Base-by-base conservation (phyloP, 2,113 vertebrate genomes). In the Odobenus rosmarus region DNA sequence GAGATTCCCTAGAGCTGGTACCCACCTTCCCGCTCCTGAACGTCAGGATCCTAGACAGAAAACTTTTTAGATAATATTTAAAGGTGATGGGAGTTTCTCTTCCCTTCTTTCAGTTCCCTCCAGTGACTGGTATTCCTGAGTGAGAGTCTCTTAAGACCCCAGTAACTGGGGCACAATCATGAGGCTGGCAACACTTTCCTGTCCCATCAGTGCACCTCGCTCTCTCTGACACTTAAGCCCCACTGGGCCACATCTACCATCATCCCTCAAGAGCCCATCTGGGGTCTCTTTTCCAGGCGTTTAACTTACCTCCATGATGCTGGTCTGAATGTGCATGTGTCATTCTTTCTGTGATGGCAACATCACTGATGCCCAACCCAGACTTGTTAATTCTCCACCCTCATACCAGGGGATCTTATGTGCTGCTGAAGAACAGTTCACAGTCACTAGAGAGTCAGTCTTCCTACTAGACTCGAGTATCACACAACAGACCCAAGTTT, bases 141-240 rank as follows among this genome's bases (percentile, higher is more conserved):
- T 19, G 53, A 72, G 21, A 88, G 11, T 18, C 14, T 76, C n/a
- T 77, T 57, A 57, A 76, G 31, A n/a, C n/a, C 67, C 61, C 42
- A 21, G n/a, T 49, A 16, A 64, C 21, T 5, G 15, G 0, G 46
- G 55, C 12, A 23, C 31, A 21, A 1, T 14, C 23, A 8, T 2
- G 62, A 39, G 2, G 21, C 0, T 13, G 57, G 53, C 31, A 64
- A 21, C 28, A 23, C 77, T 72, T 79, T 21, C 19, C 82, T 51
- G 9, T 42, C 71, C 21, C 1, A 46, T 15, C 21, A 1, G 7
- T 79, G 57, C 0, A 1, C 46, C n/a, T 88, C 51, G 0, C 7
- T 61, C 3, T 36, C 33, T 84, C 93, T 88, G n/a, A 76, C 79
- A 46, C 15, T 80, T 53, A 18, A 42, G 80, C 10, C 53, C n/a